Evolutionary conservation across 1,140 invertebrate genomes (phyloP).

Genomic region (Cephus cinctus): DNA sequence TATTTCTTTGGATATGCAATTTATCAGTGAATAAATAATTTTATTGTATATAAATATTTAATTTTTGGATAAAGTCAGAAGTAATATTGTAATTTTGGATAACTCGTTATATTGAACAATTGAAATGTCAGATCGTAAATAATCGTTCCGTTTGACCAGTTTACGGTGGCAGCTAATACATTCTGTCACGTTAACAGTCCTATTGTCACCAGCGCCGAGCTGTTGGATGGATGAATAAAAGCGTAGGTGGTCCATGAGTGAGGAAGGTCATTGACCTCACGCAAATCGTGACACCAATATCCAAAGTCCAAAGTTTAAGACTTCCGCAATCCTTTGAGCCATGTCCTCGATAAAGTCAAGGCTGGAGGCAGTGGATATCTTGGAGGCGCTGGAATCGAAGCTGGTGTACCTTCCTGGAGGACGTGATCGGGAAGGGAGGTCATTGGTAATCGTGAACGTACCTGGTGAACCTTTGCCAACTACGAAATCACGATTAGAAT

Average conservation of each 20-base stretch:
- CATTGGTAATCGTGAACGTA: slow-evolving; percentile 64
- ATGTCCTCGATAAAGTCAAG: slow-evolving; percentile 21
- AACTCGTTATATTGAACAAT: too few relatives aligned
- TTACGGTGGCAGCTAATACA: not conserved
- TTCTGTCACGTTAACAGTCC: not conserved
- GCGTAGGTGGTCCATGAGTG: too few relatives aligned
- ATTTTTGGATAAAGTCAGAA: too few relatives aligned
- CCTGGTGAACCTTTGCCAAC: slow-evolving; percentile 56
- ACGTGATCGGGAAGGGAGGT: slow-evolving; percentile 63
- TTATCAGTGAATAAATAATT: too few relatives aligned
- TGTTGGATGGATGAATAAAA: too few relatives aligned
- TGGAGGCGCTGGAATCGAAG: slow-evolving; percentile 56
- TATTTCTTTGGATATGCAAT: too few relatives aligned
- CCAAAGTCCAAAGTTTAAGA: not conserved
- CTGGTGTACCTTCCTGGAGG: slow-evolving; percentile 65
- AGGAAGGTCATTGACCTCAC: not conserved
- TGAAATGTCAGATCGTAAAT: too few relatives aligned
- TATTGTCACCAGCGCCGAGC: too few relatives aligned
- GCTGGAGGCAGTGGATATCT: slow-evolving; percentile 51
- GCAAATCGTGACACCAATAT: not conserved
- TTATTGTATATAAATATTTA: too few relatives aligned
- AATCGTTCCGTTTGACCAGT: too few relatives aligned
- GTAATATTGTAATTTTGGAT: too few relatives aligned
- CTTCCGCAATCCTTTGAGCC: slow-evolving; percentile 7
- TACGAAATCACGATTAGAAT: slow-evolving; percentile 55